Evolutionary conservation across 2,113 vertebrate species (phyloP).

Genomic region (Calonectris borealis): DNA sequence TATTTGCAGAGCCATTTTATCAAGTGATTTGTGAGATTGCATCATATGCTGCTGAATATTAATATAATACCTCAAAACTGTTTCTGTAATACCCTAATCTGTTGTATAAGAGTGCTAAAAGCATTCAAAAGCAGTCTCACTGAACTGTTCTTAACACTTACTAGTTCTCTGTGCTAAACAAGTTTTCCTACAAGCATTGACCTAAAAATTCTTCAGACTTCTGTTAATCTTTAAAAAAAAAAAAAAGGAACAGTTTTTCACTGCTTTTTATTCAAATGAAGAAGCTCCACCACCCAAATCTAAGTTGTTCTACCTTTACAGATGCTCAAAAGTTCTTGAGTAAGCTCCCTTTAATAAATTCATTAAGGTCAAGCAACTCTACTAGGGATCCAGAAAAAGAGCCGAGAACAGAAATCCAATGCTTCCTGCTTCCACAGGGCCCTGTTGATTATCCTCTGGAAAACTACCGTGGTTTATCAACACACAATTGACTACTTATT

Average conservation of each 20-base stretch:
- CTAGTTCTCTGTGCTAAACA: not conserved
- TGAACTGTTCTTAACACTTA: conserved; percentile 19
- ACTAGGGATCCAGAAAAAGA: not conserved
- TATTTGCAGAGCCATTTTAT: conserved; percentile 52
- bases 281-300: not conserved
- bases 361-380: not conserved
- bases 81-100: not conserved
- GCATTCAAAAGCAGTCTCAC: conserved; percentile 21
- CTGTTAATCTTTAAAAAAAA: not conserved
- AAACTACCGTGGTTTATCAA: not conserved
- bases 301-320: not conserved
- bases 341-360: not conserved
- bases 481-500: not conserved
- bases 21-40: conserved; percentile 30
- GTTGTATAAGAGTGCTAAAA: not conserved
- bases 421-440: not conserved
- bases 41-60: conserved; percentile 11
- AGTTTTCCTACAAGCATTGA: not conserved
- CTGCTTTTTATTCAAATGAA: not conserved
- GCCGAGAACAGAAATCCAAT: not conserved
- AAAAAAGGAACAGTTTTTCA: not conserved
- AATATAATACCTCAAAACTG: conserved; percentile 20
- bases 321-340: not conserved
- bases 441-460: not conserved
- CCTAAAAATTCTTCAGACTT: not conserved